Evolutionary conservation across 2,797 vertebrate genomes (phyloP).

Genomic region (Acrocephalus scirpaceus): DNA sequence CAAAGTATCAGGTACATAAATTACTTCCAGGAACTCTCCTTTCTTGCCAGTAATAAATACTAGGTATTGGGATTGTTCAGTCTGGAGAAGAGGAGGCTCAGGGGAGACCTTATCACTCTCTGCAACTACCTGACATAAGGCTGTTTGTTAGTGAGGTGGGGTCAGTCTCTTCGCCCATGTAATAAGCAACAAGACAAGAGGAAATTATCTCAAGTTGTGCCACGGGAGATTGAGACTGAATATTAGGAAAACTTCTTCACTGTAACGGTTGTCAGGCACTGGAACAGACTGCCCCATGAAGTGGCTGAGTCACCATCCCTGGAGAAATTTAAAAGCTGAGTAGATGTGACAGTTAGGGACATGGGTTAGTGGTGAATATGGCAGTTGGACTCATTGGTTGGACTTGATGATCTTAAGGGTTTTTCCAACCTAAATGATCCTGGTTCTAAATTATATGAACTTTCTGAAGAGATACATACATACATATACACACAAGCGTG

Average conservation of each 20-base stretch:
- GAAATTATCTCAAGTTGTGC: neutral
- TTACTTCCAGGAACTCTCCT: neutral
- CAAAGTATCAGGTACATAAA: neutral
- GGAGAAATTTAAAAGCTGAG: neutral
- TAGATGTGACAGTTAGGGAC: neutral
- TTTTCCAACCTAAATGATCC: neutral
- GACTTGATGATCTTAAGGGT: neutral
- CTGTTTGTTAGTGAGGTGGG: neutral
- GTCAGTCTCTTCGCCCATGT: neutral
- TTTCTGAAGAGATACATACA: neutral
- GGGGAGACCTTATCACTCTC: fast-evolving
- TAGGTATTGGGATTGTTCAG: neutral
- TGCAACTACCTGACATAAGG: neutral
- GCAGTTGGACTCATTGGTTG: neutral
- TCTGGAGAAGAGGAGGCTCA: neutral
- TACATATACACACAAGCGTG: fast-evolving
- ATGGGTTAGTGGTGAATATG: neutral
- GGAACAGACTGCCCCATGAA: neutral
- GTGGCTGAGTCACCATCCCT: neutral
- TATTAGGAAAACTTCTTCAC: neutral
- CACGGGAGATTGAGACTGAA: neutral
- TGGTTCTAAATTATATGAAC: neutral
- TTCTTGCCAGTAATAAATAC: neutral
- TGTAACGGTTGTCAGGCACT: neutral
- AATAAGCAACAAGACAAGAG: neutral